Evolutionary conservation across 1,140 invertebrate genomes (phyloP).

Genomic region (Zaprionus camerounensis): DNA sequence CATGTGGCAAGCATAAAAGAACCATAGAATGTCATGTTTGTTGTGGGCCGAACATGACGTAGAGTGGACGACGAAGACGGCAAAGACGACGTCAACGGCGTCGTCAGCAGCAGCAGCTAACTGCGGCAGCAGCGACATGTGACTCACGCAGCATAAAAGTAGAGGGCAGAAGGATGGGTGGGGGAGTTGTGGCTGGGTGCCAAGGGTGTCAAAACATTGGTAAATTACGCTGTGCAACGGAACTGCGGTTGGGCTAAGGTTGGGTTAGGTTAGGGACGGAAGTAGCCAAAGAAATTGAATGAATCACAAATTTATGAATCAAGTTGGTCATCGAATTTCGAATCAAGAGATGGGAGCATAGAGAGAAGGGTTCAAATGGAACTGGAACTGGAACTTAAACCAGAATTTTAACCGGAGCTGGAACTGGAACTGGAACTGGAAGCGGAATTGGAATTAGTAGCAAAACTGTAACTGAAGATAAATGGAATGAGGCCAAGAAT

Average conservation of each 20-base stretch:
- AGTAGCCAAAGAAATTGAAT: background rate
- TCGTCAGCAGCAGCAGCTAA: background rate
- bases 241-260: background rate
- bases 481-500: too few species aligned
- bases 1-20: constrained; percentile 82
- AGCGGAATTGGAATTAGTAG: too few species aligned
- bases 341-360: background rate
- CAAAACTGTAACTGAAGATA: too few species aligned
- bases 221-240: constrained; percentile 65
- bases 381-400: background rate
- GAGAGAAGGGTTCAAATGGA: background rate
- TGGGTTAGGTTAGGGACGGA: constrained; percentile 7
- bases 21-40: constrained; percentile 82
- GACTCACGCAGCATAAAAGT: constrained; percentile 22
- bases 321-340: background rate
- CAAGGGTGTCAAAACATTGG: constrained; percentile 70
- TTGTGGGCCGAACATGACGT: constrained; percentile 78
- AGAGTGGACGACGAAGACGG: constrained; percentile 51
- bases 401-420: too few species aligned
- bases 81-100: constrained; percentile 10
- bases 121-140: constrained; percentile 21
- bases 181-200: background rate
- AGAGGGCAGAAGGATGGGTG: background rate
- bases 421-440: background rate
- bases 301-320: background rate